A percentile compares a stretch with the other conserved stretches of the same genome.
Conservation (phyloP, 2,888 invertebrate genomes). For the Brassicogethes aeneus region DNA sequence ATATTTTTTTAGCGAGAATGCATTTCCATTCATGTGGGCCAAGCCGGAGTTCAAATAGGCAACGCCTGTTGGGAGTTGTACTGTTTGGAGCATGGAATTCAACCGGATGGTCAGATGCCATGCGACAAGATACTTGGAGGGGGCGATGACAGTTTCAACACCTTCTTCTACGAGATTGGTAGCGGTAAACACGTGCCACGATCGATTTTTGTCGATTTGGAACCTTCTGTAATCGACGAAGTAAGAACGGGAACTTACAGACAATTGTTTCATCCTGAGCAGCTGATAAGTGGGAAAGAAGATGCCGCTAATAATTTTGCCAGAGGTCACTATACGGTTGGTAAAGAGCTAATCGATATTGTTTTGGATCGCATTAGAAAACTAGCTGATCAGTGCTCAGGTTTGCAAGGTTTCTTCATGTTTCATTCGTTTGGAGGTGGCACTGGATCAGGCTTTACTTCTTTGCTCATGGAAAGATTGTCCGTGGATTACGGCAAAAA, state of each 20-base stretch:
- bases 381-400: slow-evolving; percentile 93
- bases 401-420: slow-evolving; percentile 84
- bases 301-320: too few species aligned
- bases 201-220: too few species aligned
- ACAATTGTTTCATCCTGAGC: too few species aligned
- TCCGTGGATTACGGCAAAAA: slow-evolving; percentile 94
- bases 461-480: slow-evolving; percentile 88
- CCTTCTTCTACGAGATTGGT: too few species aligned
- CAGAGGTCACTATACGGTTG: too few species aligned
- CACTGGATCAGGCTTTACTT: slow-evolving; percentile 96
- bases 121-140: slow-evolving; percentile 55
- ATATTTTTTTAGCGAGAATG: slow-evolving; percentile 48
- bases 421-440: slow-evolving; percentile 93
- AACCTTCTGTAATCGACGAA: too few species aligned
- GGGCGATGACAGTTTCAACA: too few species aligned
- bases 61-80: slow-evolving; percentile 62
- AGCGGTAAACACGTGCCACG: too few species aligned
- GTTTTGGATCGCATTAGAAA: too few species aligned
- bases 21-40: slow-evolving; percentile 70
- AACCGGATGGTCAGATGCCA: slow-evolving; percentile 85
- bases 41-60: slow-evolving; percentile 58
- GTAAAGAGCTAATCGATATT: too few species aligned
- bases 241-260: too few species aligned
- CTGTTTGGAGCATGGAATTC: slow-evolving; percentile 73
- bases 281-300: too few species aligned